These are phyloP conservation scores for Herpailurus yagouaroundi DNA, from an alignment of 2,113 vertebrate genomes.

Conservation along the genomic window DNA sequence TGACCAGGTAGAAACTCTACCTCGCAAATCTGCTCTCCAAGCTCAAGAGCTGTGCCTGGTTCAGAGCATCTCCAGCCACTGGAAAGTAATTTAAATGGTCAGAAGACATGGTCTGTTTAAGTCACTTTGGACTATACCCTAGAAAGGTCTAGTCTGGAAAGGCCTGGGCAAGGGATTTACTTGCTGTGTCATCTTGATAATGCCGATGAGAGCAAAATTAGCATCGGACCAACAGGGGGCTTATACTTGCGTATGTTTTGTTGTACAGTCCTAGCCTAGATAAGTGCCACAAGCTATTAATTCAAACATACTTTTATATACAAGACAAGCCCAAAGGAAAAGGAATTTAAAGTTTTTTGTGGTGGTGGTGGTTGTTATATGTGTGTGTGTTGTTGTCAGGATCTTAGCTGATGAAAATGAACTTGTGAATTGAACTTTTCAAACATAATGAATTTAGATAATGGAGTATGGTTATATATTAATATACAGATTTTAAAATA, in stretches of 20 bases:
- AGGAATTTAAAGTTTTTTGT: neutral
- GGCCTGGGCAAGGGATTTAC: neutral
- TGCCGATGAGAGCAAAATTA: conserved; percentile 1
- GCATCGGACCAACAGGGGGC: neutral
- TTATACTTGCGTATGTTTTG: neutral
- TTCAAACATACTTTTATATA: neutral
- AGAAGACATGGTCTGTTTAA: neutral
- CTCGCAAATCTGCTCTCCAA: neutral
- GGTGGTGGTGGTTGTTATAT: neutral
- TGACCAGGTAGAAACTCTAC: neutral
- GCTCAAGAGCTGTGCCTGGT: neutral
- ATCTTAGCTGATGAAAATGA: conserved; percentile 40
- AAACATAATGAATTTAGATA: conserved; percentile 34
- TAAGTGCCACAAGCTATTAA: neutral
- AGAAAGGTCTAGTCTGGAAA: neutral
- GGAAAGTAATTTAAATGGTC: neutral
- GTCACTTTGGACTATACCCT: neutral
- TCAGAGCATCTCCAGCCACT: neutral
- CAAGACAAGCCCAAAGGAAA: neutral
- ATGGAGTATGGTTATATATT: neutral
- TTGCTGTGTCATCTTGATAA: neutral
- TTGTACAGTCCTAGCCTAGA: neutral
- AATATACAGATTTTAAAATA: conserved; percentile 39
- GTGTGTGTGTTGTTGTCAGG: neutral
- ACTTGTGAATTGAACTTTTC: conserved; percentile 47